Evolutionary conservation across 2,888 invertebrate species (phyloP), one percentile per base, ranked within the genome.

Genomic region (Rotaria macrura): DNA sequence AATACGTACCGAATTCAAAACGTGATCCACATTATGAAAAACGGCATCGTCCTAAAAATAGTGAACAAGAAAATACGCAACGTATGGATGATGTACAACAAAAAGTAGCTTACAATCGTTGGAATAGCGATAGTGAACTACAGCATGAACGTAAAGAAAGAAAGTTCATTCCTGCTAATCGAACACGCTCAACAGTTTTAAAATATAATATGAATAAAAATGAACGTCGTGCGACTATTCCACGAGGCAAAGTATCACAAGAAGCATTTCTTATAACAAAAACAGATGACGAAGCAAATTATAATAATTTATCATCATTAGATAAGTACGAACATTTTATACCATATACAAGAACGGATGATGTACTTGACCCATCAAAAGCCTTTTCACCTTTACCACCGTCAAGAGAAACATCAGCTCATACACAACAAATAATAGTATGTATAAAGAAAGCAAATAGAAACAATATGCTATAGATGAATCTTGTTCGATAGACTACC

Each of bases 341-440:
- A 54, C 86, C 86, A 17, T 86, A 84, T 49, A 86, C 74, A 74
- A 57, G 86, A 49, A 84, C 86, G 3, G 84, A 86, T 84, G 86
- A 86, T 38, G 34, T 86, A 38, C 79, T 86, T 55, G 86, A 86
- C 79, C 86, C 86, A 72, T 25, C 43, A 23, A 72, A 74, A 43
- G 86, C 86, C 29, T 84, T 55, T n/a, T 86, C 86, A 49, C 86
- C 86, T 14, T n/a, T 86, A 38, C 86, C 86, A 34, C 84, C 74
- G 20, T 86, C 86, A 34, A 54, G 86, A 55, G 84, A 86, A 84
- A 29, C 84, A 1, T 86, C 86, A 74, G 86, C 86, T 79, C 79
- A 79, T 9, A 23, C 1, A 25, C 79, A 79, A 79, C 65, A 14
- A 34, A 5, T 34, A 17, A 20, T 5, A 34, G 65, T 65, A 65